Evolutionary conservation across 1,140 invertebrate genomes (phyloP), one percentile per base, ranked within the genome.

Genomic region (Pseudomyrmex concolor): DNA sequence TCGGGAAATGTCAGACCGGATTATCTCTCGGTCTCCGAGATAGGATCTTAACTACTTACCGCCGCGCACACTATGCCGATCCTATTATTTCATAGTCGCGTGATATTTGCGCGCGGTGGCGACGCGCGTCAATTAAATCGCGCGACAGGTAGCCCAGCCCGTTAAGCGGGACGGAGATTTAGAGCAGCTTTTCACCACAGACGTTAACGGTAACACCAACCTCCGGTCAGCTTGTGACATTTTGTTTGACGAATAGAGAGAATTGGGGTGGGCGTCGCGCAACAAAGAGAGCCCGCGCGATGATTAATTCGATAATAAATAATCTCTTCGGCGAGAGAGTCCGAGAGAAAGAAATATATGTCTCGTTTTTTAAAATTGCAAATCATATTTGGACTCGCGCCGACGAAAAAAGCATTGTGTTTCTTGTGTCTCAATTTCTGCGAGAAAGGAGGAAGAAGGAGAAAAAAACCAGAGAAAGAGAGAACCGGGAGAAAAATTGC

Each of bases 111-210:
- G 19, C 64, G 67, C 59, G 74, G 60, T 66, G 34, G 55, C 59
- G 72, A 74, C 67, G 22, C 55, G 48, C 57, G 64, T 86, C 81
- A 77, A 86, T 87, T 86, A 87, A 78, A 70, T 66, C 71, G 71
- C 68, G 55, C 81, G 57, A 25, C 51, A 54, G 17, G 48, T 81
- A 34, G 59, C 50, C 78, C 45, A 57, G 12, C 8, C 25, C 54
- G 25, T 77, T 77, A 74, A 63, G 22, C 19, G 48, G 48, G 62
- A 54, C 62, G 13, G 73, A 34, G 34, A 77, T 67, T 77, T 66
- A 7, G 62, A 67, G 62, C 73, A 67, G 5, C 25, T 66, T 48
- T 50, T 55, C 10, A 60, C 25, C 60, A 50, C 71, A 45, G 43
- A 43, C 48, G 45, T 0, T 77, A 77, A 77, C 73, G 17, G 73